Percentiles rank a stretch among this genome's conserved stretches.
Conservation (phyloP, 2,797 vertebrate genomes). For the Cuculus canorus region DNA sequence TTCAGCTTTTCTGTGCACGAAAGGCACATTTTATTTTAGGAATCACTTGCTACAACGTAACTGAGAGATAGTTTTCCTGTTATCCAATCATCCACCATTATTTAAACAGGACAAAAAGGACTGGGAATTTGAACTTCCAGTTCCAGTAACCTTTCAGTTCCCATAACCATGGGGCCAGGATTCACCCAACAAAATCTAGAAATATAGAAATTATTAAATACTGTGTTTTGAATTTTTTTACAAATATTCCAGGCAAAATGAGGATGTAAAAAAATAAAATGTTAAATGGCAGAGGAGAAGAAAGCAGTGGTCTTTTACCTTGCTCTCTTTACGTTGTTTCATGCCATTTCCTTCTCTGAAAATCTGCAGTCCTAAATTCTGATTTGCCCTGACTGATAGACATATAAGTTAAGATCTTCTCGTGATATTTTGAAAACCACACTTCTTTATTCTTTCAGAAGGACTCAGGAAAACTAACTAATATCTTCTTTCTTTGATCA, state of each 20-base stretch:
- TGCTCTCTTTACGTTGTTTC: background rate
- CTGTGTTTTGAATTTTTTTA: background rate
- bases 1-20: background rate
- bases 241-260: background rate
- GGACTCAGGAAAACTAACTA: background rate
- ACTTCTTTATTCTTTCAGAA: background rate
- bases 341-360: background rate
- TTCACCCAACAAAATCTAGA: background rate
- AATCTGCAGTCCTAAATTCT: background rate
- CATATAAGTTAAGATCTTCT: background rate
- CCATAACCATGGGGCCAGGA: background rate
- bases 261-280: background rate
- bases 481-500: conserved; percentile 21
- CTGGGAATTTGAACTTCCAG: background rate
- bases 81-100: background rate
- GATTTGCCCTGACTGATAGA: background rate
- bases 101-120: background rate
- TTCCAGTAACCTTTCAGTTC: background rate
- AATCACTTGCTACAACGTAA: background rate
- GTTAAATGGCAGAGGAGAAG: background rate
- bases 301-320: background rate
- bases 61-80: background rate
- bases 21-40: background rate
- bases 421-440: background rate
- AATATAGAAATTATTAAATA: background rate